Percentiles rank a stretch among this genome's conserved stretches.
phyloP scores from a whole-genome alignment of 2,888 invertebrate genomes.

The Diaprepes abbreviatus region DNA sequence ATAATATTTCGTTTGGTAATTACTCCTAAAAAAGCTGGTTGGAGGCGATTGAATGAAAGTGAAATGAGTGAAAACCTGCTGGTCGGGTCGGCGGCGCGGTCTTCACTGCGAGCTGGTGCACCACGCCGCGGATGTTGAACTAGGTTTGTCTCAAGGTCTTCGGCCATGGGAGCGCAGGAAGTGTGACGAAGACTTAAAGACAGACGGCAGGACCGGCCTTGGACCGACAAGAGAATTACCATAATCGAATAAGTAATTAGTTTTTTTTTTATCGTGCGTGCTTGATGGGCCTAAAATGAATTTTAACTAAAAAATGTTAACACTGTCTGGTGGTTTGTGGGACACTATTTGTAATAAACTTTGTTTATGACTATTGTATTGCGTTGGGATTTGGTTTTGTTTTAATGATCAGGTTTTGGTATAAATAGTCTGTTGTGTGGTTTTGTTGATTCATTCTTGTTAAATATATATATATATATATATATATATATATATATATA shows the following conservation, averaged over 20 bases:
- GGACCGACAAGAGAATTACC: conserved; percentile 22
- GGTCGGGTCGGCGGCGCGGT: conserved; percentile 44
- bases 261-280: conserved; percentile 32
- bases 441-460: no score
- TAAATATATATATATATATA: no score
- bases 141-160: conserved; percentile 69
- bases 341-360: conserved; percentile 5
- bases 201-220: conserved; percentile 47
- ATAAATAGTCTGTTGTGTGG: no score
- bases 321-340: conserved; percentile 12
- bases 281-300: conserved; percentile 17
- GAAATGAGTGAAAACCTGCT: conserved; percentile 65
- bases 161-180: conserved; percentile 61
- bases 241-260: conserved; percentile 38
- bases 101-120: conserved; percentile 52
- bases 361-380: neutral
- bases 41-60: conserved; percentile 64
- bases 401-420: no score
- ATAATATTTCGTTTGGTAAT: conserved; percentile 16
- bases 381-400: neutral
- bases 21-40: conserved; percentile 43
- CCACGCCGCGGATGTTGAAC: conserved; percentile 66
- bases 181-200: conserved; percentile 58
- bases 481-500: no score
- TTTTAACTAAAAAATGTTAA: conserved; percentile 34